phyloP scores from a whole-genome alignment of 2,113 vertebrate genomes.

The Casuarius casuarius region DNA sequence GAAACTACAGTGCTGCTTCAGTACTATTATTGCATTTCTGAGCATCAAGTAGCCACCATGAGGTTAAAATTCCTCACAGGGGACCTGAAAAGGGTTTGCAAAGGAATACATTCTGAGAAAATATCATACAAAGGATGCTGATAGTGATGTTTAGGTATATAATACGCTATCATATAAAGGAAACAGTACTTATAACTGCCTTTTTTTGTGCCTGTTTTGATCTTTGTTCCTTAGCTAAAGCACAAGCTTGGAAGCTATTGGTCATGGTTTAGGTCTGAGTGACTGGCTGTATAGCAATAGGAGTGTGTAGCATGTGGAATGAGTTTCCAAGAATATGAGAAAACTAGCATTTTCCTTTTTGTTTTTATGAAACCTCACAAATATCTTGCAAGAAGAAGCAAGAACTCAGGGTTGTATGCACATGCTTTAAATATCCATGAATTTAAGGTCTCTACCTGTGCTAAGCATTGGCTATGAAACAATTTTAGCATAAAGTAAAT shows the following conservation, averaged over 20 bases:
- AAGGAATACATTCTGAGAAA: not conserved
- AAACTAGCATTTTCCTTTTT: not conserved
- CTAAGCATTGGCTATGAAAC: rapidly evolving
- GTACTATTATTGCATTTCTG: too few relatives aligned
- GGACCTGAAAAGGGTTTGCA: not conserved
- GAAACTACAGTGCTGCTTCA: not conserved
- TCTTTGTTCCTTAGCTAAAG: not conserved
- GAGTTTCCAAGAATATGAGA: not conserved
- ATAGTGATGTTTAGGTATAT: not conserved
- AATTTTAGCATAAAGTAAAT: not conserved
- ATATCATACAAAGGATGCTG: too few relatives aligned
- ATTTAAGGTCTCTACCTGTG: not conserved
- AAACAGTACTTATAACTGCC: not conserved
- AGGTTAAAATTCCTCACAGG: not conserved
- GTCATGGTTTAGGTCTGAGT: not conserved
- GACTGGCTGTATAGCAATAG: not conserved
- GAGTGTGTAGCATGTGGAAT: not conserved
- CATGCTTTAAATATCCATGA: not conserved
- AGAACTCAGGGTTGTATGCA: not conserved
- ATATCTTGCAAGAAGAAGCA: not conserved
- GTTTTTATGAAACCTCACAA: not conserved
- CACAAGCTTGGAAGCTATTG: not conserved
- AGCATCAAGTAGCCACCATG: not conserved
- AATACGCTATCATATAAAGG: not conserved
- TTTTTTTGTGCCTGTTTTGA: not conserved